These are phyloP conservation scores for Acleris holmiana DNA, from an alignment of 2,888 invertebrate species.

Conservation along the genomic window DNA sequence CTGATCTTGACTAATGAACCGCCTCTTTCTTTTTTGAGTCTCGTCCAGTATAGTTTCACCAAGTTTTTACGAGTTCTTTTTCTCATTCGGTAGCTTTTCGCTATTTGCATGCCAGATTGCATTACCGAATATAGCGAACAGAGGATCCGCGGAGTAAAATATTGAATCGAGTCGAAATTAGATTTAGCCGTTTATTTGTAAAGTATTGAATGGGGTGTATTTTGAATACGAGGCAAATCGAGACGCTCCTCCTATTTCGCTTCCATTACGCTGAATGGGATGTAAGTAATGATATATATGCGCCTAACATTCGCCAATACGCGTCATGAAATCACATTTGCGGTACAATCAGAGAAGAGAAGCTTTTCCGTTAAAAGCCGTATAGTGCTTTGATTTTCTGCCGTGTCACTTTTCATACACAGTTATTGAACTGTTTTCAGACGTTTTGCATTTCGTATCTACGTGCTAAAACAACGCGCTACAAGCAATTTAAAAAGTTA, in stretches of 20 bases:
- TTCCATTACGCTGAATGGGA: constrained; percentile 66
- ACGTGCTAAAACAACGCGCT: constrained; percentile 22
- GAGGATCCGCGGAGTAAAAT: constrained; percentile 46
- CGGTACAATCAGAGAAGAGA: constrained; percentile 57
- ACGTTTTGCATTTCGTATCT: constrained; percentile 24
- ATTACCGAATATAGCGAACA: constrained; percentile 46
- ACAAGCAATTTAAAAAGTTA: constrained; percentile 26
- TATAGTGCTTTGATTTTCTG: constrained; percentile 39
- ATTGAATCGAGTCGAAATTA: constrained; percentile 52
- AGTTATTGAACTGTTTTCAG: constrained; percentile 15
- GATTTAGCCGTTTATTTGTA: constrained; percentile 55
- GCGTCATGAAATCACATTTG: constrained; percentile 67
- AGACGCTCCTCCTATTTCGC: constrained; percentile 55
- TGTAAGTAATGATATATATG: constrained; percentile 59
- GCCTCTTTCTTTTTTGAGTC: constrained; percentile 44
- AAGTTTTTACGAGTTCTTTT: constrained; percentile 55
- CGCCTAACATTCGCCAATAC: constrained; percentile 67
- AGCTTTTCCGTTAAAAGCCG: constrained; percentile 45
- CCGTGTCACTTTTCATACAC: constrained; percentile 22
- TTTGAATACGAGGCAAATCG: constrained; percentile 45
- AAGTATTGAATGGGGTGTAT: constrained; percentile 47
- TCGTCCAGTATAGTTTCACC: constrained; percentile 59
- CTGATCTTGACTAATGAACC: constrained; percentile 64
- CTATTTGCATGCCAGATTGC: constrained; percentile 62
- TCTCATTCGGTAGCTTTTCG: constrained; percentile 48